Base-by-base conservation (phyloP, 2,113 vertebrate genomes). In the Alosa alosa region DNA sequence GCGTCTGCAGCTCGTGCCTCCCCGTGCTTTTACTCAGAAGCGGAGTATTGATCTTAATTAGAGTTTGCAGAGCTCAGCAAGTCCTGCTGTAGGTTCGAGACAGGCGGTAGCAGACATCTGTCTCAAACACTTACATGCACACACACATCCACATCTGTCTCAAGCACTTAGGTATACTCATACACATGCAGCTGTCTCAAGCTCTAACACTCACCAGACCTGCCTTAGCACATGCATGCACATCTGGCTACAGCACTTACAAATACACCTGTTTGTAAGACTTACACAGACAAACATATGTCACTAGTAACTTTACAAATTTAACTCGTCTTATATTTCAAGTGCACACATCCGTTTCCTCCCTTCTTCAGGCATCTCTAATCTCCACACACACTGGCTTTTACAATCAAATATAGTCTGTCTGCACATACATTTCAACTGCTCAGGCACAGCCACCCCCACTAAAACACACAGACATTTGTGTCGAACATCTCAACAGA, bases 1-100 rank as follows among this genome's bases (percentile, higher is more conserved):
- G 87, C 88, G 72, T 85, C 83, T 31, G 87, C 84, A 90, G 90
- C 92, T 88, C 90, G 47, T 91, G 88, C 91, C 39, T 78, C 55
- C 60, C 75, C 52, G 88, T 91, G 89, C 91, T 93, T 94, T 94
- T 94, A 94, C 92, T 86, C 93, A 96, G 95, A 94, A 94, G 94
- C 93, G 94, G 95, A 95, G 95, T 95, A 96, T 95, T 95, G 95
- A 95, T 95, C 95, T 96, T 96, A 96, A 96, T 96, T 96, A 95
- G 92, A 94, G 92, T 94, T 92, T 95, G 95, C 94, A 88, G 92
- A 95, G 94, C 94, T 95, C 94, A 96, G 95, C 95, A 95, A 91
- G 91, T 93, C 84, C 78, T 86, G 89, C 90, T 93, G 93, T 93
- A 92, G 91, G 89, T 92, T 93, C 94, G 86, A 95, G 93, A 94